Percentiles rank a stretch among this genome's conserved stretches.
phyloP scores from a whole-genome alignment of 2,797 vertebrate genomes.

The Natrix natrix region DNA sequence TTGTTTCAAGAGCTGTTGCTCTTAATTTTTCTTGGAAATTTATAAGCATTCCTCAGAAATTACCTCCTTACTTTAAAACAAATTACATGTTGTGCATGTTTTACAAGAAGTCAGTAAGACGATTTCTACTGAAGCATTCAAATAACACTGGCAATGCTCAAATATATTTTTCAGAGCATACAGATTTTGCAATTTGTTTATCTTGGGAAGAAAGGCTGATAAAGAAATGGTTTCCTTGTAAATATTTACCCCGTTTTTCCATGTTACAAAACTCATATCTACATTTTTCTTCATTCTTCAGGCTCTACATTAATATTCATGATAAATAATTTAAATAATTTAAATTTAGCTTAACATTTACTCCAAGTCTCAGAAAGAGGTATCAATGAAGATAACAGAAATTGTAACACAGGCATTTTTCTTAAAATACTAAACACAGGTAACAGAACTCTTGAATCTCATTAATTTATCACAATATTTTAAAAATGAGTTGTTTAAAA shows the following conservation, averaged over 20 bases:
- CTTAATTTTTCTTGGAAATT: neutral
- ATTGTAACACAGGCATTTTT: neutral
- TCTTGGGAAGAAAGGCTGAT: neutral
- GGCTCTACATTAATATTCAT: slow-evolving; percentile 79
- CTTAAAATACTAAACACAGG: neutral
- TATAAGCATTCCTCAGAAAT: neutral
- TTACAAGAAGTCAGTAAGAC: neutral
- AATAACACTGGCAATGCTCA: neutral
- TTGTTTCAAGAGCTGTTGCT: neutral
- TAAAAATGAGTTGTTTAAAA: slow-evolving; percentile 39
- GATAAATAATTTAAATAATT: neutral
- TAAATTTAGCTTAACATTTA: slow-evolving; percentile 6
- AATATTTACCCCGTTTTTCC: slow-evolving; percentile 21
- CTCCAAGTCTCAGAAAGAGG: neutral
- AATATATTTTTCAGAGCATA: neutral
- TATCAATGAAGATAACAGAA: neutral
- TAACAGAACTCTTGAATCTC: neutral
- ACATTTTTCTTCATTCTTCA: slow-evolving; percentile 50
- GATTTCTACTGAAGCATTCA: neutral
- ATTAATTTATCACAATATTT: slow-evolving; percentile 34
- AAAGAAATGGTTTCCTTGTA: slow-evolving; percentile 37
- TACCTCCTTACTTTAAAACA: neutral
- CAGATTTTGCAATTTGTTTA: neutral
- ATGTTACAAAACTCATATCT: slow-evolving; percentile 40
- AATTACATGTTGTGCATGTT: neutral